Base-by-base conservation (phyloP, 1,140 invertebrate genomes). In the Drosophila subpulchrella region DNA sequence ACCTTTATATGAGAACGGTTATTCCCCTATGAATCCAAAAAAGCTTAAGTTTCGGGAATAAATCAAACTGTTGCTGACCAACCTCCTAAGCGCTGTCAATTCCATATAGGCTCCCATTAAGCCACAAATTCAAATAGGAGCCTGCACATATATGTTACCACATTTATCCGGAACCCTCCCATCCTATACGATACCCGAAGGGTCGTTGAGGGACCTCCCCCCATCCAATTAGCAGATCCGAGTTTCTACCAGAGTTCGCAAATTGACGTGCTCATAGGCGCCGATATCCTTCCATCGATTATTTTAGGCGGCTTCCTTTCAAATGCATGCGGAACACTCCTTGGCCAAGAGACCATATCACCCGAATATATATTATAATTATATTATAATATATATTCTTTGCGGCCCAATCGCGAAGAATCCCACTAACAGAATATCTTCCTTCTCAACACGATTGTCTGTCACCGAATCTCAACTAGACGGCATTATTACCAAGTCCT, bases 311-410 rank as follows among this genome's bases (percentile, higher is more conserved):
- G 10, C 42, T 17, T 20, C 17, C 42, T 11, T 11, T 20, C 15
- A 20, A 46, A 46, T 20, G 10, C 20, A 12, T 46, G 42, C 13
- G 42, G 42, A 17, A 46, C 42, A 17, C 17, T 46, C 8, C 10
- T 46, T 13, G 42, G 42, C 17, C 10, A 46, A 47, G 24, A 47
- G 46, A 47, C 46, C 42, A 48, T 51, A 15, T 51, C 34, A n/a
- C n/a, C n/a, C n/a, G n/a, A n/a, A n/a, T n/a, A n/a, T n/a, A n/a
- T n/a, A n/a, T n/a, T n/a, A n/a, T n/a, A n/a, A n/a, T n/a, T n/a
- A n/a, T n/a, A n/a, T n/a, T n/a, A n/a, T n/a, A n/a, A n/a, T n/a
- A n/a, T n/a, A n/a, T n/a, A n/a, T 50, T 32, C 27, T 50, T 32
- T 30, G 24, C 27, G n/a, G 47, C 6, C 47, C 47, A 15, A 32